Conservation (phyloP, 1,140 invertebrate genomes). For the Chlorops oryzae region DNA sequence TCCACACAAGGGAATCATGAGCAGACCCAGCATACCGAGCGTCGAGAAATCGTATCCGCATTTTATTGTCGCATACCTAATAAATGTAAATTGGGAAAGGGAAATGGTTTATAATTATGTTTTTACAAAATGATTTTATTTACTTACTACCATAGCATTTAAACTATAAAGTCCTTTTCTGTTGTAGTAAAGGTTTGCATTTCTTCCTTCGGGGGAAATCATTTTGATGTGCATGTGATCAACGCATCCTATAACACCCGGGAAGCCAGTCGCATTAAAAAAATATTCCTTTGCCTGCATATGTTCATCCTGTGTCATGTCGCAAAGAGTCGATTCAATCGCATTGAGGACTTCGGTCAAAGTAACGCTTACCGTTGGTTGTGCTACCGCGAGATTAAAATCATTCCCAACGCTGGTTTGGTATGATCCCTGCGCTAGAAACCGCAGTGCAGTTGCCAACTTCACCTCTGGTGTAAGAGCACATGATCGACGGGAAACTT, state of each 20-base stretch:
- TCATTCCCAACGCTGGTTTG: background rate
- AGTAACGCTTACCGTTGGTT: background rate
- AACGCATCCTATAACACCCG: conserved; percentile 1
- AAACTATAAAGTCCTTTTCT: conserved; percentile 1
- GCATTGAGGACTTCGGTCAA: too few relatives aligned
- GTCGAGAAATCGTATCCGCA: too few relatives aligned
- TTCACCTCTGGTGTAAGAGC: background rate
- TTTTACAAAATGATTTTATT: too few relatives aligned
- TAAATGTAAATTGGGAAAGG: too few relatives aligned
- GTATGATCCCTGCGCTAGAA: background rate
- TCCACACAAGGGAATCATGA: too few relatives aligned
- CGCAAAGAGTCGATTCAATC: too few relatives aligned
- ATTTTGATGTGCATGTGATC: conserved; percentile 7
- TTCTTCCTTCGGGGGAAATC: background rate
- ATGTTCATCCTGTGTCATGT: conserved; percentile 8
- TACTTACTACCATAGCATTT: background rate
- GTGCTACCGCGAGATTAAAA: background rate
- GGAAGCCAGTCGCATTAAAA: background rate
- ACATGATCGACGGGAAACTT: background rate
- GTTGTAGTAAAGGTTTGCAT: conserved; percentile 3
- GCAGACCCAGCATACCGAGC: too few relatives aligned
- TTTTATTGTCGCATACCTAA: too few relatives aligned
- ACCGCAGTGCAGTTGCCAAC: background rate
- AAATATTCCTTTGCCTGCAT: background rate
- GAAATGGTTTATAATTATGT: too few relatives aligned